Conservation (phyloP, 2,797 vertebrate species). For the Erethizon dorsatum region DNA sequence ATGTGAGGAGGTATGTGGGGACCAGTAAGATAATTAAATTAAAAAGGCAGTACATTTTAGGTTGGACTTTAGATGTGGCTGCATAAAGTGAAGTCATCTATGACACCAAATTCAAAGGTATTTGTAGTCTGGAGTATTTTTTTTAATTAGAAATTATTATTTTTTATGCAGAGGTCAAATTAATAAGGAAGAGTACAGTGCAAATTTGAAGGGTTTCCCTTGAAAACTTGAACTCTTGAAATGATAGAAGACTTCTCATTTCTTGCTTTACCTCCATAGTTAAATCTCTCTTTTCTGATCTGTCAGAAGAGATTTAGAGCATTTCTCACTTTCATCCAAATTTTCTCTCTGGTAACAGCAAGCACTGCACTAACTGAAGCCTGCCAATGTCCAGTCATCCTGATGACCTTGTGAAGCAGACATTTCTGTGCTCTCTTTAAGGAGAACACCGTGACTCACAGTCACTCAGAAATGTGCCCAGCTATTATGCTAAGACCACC, state of each 20-base stretch:
- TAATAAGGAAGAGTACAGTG: neutral
- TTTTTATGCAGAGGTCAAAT: neutral
- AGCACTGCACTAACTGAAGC: neutral
- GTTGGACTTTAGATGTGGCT: neutral
- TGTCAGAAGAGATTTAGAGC: neutral
- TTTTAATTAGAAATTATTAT: neutral
- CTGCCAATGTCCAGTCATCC: neutral
- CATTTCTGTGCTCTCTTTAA: neutral
- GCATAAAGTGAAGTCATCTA: no score
- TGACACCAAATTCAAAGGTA: neutral
- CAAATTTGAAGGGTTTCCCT: neutral
- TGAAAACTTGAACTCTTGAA: neutral
- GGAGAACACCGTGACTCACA: neutral
- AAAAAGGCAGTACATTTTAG: neutral
- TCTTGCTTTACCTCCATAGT: neutral
- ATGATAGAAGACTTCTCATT: neutral
- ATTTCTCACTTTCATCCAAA: neutral
- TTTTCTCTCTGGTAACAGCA: neutral
- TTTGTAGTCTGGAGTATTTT: neutral
- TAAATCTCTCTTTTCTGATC: neutral
- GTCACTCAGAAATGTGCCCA: neutral
- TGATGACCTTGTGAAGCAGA: neutral
- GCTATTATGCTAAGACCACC: neutral
- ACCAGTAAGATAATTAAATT: neutral
- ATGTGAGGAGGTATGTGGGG: fast-evolving